A percentile compares a stretch with the other conserved stretches of the same genome.
phyloP scores from a whole-genome alignment of 2,888 invertebrate genomes.

The Macrosoma leucophasiata region DNA sequence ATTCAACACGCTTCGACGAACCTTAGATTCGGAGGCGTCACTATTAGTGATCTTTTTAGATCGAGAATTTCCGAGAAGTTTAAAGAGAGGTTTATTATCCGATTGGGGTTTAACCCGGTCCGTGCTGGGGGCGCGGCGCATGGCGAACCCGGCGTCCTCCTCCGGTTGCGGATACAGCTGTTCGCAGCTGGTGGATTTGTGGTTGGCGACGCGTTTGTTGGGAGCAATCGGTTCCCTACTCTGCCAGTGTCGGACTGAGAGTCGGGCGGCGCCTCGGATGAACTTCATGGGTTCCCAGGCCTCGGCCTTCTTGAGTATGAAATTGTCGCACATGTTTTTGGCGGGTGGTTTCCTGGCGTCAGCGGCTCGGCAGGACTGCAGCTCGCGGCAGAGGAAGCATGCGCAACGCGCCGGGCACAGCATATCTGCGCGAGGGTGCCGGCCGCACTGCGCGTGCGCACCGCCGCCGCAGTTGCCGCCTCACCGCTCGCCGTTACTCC shows the following conservation, averaged over 20 bases:
- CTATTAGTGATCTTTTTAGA: slow-evolving; percentile 54
- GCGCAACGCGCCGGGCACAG: slow-evolving; percentile 83
- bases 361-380: slow-evolving; percentile 77
- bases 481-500: slow-evolving; percentile 40
- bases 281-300: slow-evolving; percentile 70
- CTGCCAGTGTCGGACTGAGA: slow-evolving; percentile 74
- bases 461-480: no score
- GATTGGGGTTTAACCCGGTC: slow-evolving; percentile 58
- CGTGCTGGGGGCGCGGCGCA: slow-evolving; percentile 67
- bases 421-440: slow-evolving; percentile 71
- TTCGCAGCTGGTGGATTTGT: slow-evolving; percentile 69
- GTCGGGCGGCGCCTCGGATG: slow-evolving; percentile 63
- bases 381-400: slow-evolving; percentile 84
- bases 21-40: slow-evolving; percentile 54
- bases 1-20: slow-evolving; percentile 59
- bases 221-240: slow-evolving; percentile 62
- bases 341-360: slow-evolving; percentile 60
- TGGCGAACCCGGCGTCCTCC: slow-evolving; percentile 52
- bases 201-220: slow-evolving; percentile 53
- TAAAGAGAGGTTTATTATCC: slow-evolving; percentile 63
- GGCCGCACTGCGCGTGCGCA: slow-evolving; percentile 62
- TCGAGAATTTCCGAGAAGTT: slow-evolving; percentile 59
- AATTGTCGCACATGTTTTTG: slow-evolving; percentile 66
- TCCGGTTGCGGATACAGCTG: slow-evolving; percentile 63
- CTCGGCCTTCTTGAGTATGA: slow-evolving; percentile 73